A percentile compares a stretch with the other conserved stretches of the same genome.
phyloP scores from a whole-genome alignment of 2,888 invertebrate genomes.

The Caenorhabditis doughertyi region DNA sequence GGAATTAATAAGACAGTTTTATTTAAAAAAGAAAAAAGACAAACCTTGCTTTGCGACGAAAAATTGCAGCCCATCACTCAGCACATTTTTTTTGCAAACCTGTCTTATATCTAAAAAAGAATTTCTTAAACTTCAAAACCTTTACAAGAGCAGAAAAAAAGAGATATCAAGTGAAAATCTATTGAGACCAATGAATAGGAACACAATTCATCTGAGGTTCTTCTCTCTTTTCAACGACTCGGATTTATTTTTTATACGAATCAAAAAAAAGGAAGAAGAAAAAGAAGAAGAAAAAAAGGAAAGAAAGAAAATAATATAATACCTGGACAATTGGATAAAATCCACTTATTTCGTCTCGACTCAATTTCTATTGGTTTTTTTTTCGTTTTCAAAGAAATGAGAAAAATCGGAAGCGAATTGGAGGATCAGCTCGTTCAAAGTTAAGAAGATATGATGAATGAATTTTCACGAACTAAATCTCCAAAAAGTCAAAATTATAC shows the following conservation, averaged over 20 bases:
- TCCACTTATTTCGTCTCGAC: slow-evolving; percentile 46
- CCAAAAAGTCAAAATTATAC: too few species aligned
- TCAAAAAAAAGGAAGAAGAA: slow-evolving; percentile 10
- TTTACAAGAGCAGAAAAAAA: not conserved
- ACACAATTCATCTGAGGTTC: slow-evolving; percentile 1
- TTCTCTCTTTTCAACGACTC: not conserved
- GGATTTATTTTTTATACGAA: slow-evolving; percentile 21
- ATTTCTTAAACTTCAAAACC: too few species aligned
- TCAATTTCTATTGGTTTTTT: slow-evolving; percentile 1
- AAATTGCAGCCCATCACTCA: slow-evolving; percentile 56
- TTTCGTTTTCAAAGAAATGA: not conserved
- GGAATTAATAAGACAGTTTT: not conserved
- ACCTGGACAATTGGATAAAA: slow-evolving; percentile 59
- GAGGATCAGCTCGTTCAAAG: slow-evolving; percentile 13
- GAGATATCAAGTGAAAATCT: not conserved
- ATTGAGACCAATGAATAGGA: slow-evolving; percentile 15
- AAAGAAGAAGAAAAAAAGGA: not conserved
- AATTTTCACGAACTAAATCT: too few species aligned
- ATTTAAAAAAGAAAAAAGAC: not conserved
- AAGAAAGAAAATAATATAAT: too few species aligned
- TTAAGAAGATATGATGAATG: too few species aligned
- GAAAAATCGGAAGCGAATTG: slow-evolving; percentile 1
- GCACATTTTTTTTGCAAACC: slow-evolving; percentile 23
- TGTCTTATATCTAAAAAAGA: not conserved
- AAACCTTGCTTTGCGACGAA: slow-evolving; percentile 48